Evolutionary conservation across 2,113 vertebrate genomes (phyloP).

Genomic region (Solenodon paradoxus): DNA sequence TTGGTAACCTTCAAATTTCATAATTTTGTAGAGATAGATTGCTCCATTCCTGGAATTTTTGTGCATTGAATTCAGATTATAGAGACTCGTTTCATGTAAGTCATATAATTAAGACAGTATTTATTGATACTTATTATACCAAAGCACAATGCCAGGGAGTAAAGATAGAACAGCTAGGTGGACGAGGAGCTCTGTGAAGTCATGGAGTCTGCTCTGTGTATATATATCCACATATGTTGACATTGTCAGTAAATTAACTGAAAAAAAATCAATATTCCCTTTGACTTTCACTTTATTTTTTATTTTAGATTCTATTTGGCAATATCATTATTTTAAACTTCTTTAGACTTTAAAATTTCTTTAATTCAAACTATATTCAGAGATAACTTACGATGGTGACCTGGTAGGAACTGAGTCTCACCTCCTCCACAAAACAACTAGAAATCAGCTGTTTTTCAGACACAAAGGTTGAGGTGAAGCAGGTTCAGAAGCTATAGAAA

Average conservation of each 20-base stretch:
- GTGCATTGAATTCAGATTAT: neutral
- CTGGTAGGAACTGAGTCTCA: too few species aligned
- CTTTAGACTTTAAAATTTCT: neutral
- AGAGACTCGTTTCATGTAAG: neutral
- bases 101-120: neutral
- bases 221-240: neutral
- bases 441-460: too few species aligned
- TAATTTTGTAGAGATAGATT: neutral
- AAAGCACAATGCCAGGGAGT: neutral
- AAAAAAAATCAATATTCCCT: neutral
- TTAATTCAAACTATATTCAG: neutral
- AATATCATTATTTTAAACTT: neutral
- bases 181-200: too few species aligned
- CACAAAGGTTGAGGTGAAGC: too few species aligned
- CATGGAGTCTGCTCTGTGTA: neutral
- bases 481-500: too few species aligned
- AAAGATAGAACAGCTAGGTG: neutral
- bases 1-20: neutral
- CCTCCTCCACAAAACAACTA: too few species aligned
- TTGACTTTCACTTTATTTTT: neutral
- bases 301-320: neutral
- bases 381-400: too few species aligned
- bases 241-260: neutral
- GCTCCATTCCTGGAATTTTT: neutral
- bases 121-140: neutral